phyloP scores from a whole-genome alignment of 1,140 invertebrate species.

The Dryas iulia region DNA sequence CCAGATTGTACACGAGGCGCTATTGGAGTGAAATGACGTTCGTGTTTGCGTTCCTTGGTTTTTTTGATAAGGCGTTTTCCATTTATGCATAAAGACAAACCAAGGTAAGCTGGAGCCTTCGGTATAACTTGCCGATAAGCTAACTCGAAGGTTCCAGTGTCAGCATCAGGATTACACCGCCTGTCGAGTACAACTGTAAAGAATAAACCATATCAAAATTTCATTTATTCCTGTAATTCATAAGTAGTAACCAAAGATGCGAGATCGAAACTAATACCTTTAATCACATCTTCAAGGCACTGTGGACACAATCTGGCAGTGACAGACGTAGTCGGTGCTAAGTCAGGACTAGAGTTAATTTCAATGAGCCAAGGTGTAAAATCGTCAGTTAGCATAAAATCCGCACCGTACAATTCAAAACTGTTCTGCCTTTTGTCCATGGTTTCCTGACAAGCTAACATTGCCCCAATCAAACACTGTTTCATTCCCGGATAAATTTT shows the following conservation, averaged over 20 bases:
- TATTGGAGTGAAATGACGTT: conserved; percentile 46
- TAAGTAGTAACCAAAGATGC: no score
- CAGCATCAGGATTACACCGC: conserved; percentile 87
- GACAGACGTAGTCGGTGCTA: conserved; percentile 93
- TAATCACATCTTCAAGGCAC: conserved; percentile 94
- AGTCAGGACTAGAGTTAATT: conserved; percentile 96
- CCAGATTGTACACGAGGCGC: conserved; percentile 46
- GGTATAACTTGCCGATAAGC: conserved; percentile 87
- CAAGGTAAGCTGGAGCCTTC: conserved; percentile 91
- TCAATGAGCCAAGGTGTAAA: conserved; percentile 96
- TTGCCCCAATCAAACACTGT: conserved; percentile 91
- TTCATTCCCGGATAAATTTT: conserved; percentile 95
- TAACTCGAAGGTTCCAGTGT: conserved; percentile 93
- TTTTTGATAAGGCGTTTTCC: conserved; percentile 82
- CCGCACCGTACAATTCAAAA: conserved; percentile 96
- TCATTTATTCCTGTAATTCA: no score
- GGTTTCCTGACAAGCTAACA: conserved; percentile 91
- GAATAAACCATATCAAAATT: background rate
- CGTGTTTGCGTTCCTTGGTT: conserved; percentile 59
- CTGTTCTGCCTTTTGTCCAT: conserved; percentile 93
- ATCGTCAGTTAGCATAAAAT: conserved; percentile 95
- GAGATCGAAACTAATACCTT: no score
- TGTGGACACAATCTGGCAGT: conserved; percentile 92
- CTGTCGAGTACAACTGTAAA: conserved; percentile 93
- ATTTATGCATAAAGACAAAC: conserved; percentile 87